Base-by-base conservation (phyloP, 2,888 invertebrate species). In the Parnassius glacialis region DNA sequence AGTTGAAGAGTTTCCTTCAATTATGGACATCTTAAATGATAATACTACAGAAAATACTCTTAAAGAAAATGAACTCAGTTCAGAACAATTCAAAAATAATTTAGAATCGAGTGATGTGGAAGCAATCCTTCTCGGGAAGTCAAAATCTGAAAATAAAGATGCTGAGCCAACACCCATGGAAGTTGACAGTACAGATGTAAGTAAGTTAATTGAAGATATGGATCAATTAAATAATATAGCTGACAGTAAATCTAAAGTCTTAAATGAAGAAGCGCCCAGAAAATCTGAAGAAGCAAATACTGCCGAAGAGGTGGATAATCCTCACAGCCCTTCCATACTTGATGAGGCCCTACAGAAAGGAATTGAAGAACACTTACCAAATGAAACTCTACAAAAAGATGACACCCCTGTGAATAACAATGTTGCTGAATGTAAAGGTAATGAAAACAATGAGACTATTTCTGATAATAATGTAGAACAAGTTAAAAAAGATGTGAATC, bases 1-100 rank as follows among this genome's bases (percentile, higher is more conserved):
- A 72, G 64, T 66, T 55, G 87, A 89, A 68, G 82, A 83, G 51
- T 92, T 90, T 68, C 91, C 91, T 55, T 91, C 91, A n/a, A 91
- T 92, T 64, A 85, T 91, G 85, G 91, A 92, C 62, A 90, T 91
- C 64, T 75, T 91, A n/a, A 90, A 81, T 75, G 83, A 83, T 51
- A 79, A 74, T 60, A 64, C 71, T 51, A 45, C 71, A 52, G 71
- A 73, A 63, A 64, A 51, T 64, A 69, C 78, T 71, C 76, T 82
- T 63, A 85, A 82, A 68, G 70, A 78, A 63, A 81, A 76, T 74
- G 78, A 81, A 64, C 78, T 83, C 74, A 80, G 58, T 70, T 67
- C 78, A 50, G 67, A 76, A 66, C 80, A 78, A 61, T 79, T 75
- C 66, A 85, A 85, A 75, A 64, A 78, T 48, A 84, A 77, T 69